These are phyloP conservation scores for Perizoma affinitatum DNA, from an alignment of 2,888 invertebrate genomes.

Conservation along the genomic window DNA sequence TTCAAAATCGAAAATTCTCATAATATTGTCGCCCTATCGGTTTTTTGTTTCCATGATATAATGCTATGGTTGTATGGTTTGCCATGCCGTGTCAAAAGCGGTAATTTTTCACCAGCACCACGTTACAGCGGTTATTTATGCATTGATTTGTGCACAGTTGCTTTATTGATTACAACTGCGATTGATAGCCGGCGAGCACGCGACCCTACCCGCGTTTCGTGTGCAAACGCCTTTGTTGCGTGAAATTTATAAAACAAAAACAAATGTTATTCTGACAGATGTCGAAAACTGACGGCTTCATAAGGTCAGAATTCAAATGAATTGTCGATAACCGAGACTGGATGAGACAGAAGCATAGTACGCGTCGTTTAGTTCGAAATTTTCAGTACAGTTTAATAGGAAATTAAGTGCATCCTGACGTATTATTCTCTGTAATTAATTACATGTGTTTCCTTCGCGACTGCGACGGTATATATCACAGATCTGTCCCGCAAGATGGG, in stretches of 20 bases:
- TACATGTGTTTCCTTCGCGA: conserved; percentile 72
- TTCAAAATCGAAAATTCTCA: conserved; percentile 3
- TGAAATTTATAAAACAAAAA: conserved; percentile 49
- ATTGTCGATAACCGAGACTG: background rate
- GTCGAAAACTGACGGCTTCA: conserved; percentile 33
- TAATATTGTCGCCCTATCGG: background rate
- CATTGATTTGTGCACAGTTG: conserved; percentile 77
- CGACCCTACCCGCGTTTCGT: conserved; percentile 46
- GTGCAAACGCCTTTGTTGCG: conserved; percentile 45
- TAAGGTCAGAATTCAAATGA: conserved; percentile 8
- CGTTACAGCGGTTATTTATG: conserved; percentile 61
- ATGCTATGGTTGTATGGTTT: conserved; percentile 15
- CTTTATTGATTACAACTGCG: conserved; percentile 75
- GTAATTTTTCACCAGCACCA: conserved; percentile 55
- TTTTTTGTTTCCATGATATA: conserved; percentile 2
- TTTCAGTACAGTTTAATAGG: conserved; percentile 73
- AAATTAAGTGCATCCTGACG: conserved; percentile 79
- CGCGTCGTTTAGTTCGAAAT: conserved; percentile 59
- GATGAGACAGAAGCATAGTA: conserved; percentile 16
- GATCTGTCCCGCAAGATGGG: conserved; percentile 78
- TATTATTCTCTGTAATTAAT: conserved; percentile 80
- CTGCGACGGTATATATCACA: conserved; percentile 73
- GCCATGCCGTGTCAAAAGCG: conserved; percentile 46
- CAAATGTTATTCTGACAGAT: conserved; percentile 36
- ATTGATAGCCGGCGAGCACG: conserved; percentile 72